A percentile compares a stretch with the other conserved stretches of the same genome.
phyloP scores from a whole-genome alignment of 2,888 invertebrate genomes.

The Zelleria hepariella region DNA sequence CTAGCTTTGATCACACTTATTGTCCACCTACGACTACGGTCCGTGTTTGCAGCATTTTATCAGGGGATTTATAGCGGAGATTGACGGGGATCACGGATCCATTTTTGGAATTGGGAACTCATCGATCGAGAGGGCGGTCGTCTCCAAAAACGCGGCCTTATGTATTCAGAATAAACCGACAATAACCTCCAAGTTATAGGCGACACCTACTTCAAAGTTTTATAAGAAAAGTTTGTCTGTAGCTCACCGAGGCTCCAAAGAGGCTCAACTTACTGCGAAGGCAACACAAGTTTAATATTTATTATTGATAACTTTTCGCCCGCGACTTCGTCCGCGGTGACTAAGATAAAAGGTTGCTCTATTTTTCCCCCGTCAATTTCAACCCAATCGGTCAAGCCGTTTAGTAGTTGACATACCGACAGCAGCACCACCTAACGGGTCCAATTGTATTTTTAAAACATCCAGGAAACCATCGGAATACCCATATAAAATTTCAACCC shows the following conservation, averaged over 20 bases:
- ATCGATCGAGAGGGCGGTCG: background rate
- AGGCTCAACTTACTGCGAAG: background rate
- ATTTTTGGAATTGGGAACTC: background rate
- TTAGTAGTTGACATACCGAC: background rate
- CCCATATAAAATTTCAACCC: too few relatives aligned
- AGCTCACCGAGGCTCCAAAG: background rate
- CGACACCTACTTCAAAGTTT: slow-evolving; percentile 1
- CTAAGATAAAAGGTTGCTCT: too few relatives aligned
- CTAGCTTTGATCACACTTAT: background rate
- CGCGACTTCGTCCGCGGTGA: background rate
- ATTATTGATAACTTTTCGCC: background rate
- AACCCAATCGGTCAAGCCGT: too few relatives aligned
- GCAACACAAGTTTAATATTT: background rate
- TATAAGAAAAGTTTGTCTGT: slow-evolving; percentile 2
- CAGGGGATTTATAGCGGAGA: background rate
- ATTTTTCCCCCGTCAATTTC: too few relatives aligned
- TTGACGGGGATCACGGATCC: background rate
- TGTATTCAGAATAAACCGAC: background rate
- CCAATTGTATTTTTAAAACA: too few relatives aligned
- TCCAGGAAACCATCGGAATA: too few relatives aligned
- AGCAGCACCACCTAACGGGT: too few relatives aligned
- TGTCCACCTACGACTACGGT: background rate
- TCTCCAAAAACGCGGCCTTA: background rate
- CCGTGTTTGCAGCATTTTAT: background rate
- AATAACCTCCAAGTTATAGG: background rate